Base-by-base conservation (phyloP, 1,140 invertebrate species). In the Agrypnia vestita region DNA sequence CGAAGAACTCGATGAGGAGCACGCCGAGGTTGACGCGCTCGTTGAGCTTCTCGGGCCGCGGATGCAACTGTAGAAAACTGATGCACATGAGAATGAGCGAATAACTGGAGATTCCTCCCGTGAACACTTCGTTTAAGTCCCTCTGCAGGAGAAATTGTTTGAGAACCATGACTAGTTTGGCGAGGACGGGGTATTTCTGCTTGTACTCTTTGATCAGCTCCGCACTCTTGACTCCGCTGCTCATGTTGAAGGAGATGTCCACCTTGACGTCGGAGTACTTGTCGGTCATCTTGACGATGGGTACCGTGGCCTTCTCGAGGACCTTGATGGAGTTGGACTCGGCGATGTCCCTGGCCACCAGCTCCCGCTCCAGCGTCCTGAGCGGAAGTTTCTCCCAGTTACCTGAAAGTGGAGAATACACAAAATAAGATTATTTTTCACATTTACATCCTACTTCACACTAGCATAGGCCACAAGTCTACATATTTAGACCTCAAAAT, bases 171-270 rank as follows among this genome's bases (percentile, higher is more conserved):
- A 99, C 97, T 84, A 99, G 91, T 86, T 98, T 98, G 25, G 95
- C 94, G 80, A 99, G 90, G 74, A 95, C 94, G 21, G 97, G 97
- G 91, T 94, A 99, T 77, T 92, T 91, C 55, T 89, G 87, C 86
- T 95, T 95, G 85, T 92, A 96, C 78, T 94, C 92, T 86, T 97
- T 97, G 78, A 99, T 99, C 62, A 99, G 92, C 88, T 97, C 95
- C 3, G 97, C 98, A 85, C 97, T 98, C 90, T 96, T 96, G 13
- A 98, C 95, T 51, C 97, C 97, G 88, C 96, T 98, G 85, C 93
- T 96, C 96, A 98, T 98, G 88, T 99, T 99, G 90, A 99, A 99
- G 85, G 97, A 98, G 86, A 99, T 99, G 90, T 99, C 98, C 83
- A 99, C 96, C 88, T 93, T 94, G 64, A 99, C 95, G 82, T 98